Evolutionary conservation across 2,888 invertebrate species (phyloP), one percentile per base, ranked within the genome.

Genomic region (Mechanitis messenoides): DNA sequence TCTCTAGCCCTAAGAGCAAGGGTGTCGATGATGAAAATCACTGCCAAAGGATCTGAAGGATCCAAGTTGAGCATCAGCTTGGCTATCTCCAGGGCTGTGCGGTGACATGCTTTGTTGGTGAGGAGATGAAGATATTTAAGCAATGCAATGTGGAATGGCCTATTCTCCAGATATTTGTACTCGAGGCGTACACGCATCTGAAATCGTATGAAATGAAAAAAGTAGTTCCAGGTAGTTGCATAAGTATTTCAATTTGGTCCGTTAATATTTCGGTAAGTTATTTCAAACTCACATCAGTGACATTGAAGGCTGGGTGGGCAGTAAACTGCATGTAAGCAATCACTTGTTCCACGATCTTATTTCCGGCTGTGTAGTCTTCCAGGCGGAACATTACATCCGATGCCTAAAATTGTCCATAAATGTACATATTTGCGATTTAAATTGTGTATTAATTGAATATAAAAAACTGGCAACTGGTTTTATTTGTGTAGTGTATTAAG

Each of bases 51-150:
- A 78, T 96, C 96, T 0, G 92, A 91, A 0, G 95, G 95, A 77
- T 96, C 95, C 60, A 96, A 78, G 3, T 93, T 93, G 45, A 97
- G 81, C 2, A 97, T 84, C 42, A 97, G 80, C 83, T 97, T 97
- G 74, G 94, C 94, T 68, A 96, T 91, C 80, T 97, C 97, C 55
- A 97, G 80, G 0, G 97, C 95, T 0, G 97, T 97, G 64, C 96
- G 91, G 74, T 95, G 94, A 77, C 96, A 96, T 0, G 96, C 96
- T 69, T 94, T 91, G 68, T 94, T 94, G 0, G 95, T 94, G 11
- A 96, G 91, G 72, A 94, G 92, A 59, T 92, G 89, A 60, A 96
- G 80, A 74, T 96, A 96, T 72, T 95, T 95, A 77, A 97, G 93
- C 42, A 97, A 78, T 0, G 95, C 92, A 33, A 97, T 92, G 78